Conservation (phyloP, 2,797 vertebrate species). For the Xiphorhynchus erythropygius region DNA sequence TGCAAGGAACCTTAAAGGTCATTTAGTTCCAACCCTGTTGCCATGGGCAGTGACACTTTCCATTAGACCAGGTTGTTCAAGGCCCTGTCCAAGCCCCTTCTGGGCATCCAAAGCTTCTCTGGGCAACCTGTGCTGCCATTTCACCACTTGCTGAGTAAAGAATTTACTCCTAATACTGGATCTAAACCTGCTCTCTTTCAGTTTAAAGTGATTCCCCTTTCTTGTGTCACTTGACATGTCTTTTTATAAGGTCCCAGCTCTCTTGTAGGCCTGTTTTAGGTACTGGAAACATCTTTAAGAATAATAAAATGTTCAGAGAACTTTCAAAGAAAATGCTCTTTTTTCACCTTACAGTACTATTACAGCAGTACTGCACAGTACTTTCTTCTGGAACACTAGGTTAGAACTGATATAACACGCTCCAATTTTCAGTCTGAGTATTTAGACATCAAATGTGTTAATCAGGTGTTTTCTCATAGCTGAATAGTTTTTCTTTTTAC, state of each 20-base stretch:
- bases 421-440: background rate
- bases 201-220: background rate
- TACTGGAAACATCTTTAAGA: background rate
- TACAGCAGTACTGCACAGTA: background rate
- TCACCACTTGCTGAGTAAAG: background rate
- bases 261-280: background rate
- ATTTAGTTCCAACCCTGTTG: background rate
- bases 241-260: background rate
- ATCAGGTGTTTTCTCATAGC: background rate
- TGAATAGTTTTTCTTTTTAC: background rate
- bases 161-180: background rate
- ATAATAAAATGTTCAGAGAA: background rate
- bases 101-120: background rate
- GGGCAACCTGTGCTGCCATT: background rate
- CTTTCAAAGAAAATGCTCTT: background rate
- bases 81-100: background rate
- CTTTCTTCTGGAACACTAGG: background rate
- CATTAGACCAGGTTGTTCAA: background rate
- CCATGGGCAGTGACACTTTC: background rate
- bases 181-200: background rate
- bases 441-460: background rate
- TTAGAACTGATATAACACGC: background rate
- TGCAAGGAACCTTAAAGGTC: background rate
- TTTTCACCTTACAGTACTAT: background rate
- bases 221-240: background rate